Conservation (phyloP, 2,797 vertebrate species). For the Falco peregrinus region DNA sequence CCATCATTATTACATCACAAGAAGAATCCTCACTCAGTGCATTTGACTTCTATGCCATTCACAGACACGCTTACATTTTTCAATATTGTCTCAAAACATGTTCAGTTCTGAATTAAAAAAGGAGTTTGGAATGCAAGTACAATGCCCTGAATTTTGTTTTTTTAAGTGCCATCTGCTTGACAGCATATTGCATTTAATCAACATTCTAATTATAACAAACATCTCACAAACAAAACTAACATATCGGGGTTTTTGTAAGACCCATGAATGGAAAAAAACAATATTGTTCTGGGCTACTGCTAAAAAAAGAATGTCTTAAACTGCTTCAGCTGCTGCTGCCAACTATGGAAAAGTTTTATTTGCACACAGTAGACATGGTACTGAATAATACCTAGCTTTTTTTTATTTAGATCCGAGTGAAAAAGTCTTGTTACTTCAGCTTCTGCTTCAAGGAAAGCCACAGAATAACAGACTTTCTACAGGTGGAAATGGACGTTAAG, state of each 20-base stretch:
- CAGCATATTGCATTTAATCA: constrained; percentile 41
- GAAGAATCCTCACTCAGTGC: background rate
- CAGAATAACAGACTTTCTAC: background rate
- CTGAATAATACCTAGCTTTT: background rate
- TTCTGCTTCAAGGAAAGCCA: background rate
- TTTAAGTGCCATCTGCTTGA: constrained; percentile 63
- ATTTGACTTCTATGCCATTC: constrained; percentile 5
- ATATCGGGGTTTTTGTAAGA: background rate
- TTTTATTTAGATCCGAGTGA: background rate
- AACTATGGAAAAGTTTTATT: background rate
- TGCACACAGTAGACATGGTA: background rate
- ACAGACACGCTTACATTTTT: constrained; percentile 4
- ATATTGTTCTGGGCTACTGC: background rate
- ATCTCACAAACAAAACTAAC: constrained; percentile 36
- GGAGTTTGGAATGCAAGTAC: constrained; percentile 42
- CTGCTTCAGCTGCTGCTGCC: background rate
- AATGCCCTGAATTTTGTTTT: constrained; percentile 51
- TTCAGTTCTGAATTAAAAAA: constrained; percentile 35
- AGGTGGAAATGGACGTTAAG: background rate
- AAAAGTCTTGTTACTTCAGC: background rate
- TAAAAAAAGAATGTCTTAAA: background rate
- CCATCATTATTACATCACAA: background rate
- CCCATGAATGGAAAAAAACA: background rate
- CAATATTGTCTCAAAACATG: constrained; percentile 48
- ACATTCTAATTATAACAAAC: constrained; percentile 57